Evolutionary conservation across 2,113 vertebrate genomes (phyloP), one percentile per base, ranked within the genome.

Genomic region (Peucedramus taeniatus): DNA sequence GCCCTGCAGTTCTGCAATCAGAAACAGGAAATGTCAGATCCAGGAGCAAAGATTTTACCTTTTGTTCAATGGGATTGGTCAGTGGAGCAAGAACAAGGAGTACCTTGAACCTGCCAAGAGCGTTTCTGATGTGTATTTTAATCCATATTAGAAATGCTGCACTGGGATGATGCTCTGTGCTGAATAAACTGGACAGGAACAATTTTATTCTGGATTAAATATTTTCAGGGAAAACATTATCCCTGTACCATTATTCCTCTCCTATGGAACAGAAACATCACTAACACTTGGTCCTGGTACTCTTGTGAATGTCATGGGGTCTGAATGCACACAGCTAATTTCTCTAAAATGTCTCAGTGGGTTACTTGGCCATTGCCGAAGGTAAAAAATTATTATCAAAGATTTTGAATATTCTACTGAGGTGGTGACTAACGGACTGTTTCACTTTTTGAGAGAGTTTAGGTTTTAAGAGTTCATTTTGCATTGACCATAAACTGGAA

Each of bases 51-150:
- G 18, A 15, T 37, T 90, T 65, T 56, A 31, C 65, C 24, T 84
- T 77, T 84, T 64, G 3, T 40, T 64, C 49, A 65, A 69, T 27
- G 42, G 60, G 26, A n/a, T 24, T 72, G 30, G 59, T 50, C 63
- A 85, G 40, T 33, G 66, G 26, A 83, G n/a, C 22, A 79, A 68
- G 42, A 87, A 37, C 26, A 69, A 71, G 23, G 17, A 86, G n/a
- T 20, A 42, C 8, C 17, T 27, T 47, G 47, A 53, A 65, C 56
- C 23, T 64, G 19, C 39, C 35, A 82, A 26, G 9, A 37, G 4
- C 0, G 1, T 20, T 89, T 78, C 56, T 79, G 26, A 10, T 40
- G 35, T 0, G 1, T n/a, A 47, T 79, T 87, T 72, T 47, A 65
- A 69, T 56, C 24, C 11, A 51, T 53, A 80, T 84, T 15, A 54